Evolutionary conservation across 2,113 vertebrate species (phyloP).

Genomic region (Hemicordylus capensis): DNA sequence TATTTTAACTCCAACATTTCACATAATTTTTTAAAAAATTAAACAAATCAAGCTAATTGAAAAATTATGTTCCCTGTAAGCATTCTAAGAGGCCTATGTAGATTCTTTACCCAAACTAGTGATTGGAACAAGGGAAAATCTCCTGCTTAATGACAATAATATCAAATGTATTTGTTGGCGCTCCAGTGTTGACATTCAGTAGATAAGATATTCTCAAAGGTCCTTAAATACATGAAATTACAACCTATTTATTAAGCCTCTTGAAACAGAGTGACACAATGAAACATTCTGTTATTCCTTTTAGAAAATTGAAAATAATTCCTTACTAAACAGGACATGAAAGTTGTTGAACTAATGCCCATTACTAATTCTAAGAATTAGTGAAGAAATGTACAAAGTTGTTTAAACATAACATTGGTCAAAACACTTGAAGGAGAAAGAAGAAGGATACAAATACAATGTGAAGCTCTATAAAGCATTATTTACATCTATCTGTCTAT

Average conservation of each 20-base stretch:
- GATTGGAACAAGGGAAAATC: not conserved
- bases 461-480: not conserved
- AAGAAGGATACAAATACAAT: not conserved
- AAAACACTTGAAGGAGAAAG: not conserved
- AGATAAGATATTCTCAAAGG: not conserved
- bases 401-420: not conserved
- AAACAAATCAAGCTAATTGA: no score
- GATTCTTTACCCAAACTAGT: not conserved
- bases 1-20: not conserved
- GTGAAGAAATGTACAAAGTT: not conserved
- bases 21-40: not conserved
- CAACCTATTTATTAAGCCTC: not conserved
- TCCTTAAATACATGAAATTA: not conserved
- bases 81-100: not conserved
- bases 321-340: not conserved
- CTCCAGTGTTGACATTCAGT: not conserved
- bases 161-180: not conserved
- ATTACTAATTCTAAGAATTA: not conserved
- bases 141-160: not conserved
- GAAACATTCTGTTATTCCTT: not conserved
- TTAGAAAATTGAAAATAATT: not conserved
- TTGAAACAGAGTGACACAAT: not conserved
- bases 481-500: not conserved
- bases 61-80: not conserved
- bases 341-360: not conserved